These are phyloP conservation scores for Arvicanthis niloticus DNA, from an alignment of 2,113 vertebrate genomes.

Conservation along the genomic window DNA sequence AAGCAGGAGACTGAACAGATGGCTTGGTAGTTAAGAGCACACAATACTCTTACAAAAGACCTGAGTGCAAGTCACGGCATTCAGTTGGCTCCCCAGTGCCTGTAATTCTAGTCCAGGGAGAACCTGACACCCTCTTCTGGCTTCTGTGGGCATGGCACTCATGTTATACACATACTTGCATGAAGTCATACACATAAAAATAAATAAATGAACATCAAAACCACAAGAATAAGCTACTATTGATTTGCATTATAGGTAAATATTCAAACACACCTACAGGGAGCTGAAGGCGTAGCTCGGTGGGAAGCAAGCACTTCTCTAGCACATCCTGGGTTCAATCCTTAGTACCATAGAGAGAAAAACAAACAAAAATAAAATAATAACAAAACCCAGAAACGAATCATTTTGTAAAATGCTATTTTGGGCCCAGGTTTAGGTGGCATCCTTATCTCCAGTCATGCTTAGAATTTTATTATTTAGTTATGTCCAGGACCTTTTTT, in stretches of 20 bases:
- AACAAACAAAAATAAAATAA: neutral
- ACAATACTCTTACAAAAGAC: neutral
- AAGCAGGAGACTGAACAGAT: neutral
- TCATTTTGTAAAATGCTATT: constrained; percentile 29
- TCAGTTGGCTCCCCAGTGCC: neutral
- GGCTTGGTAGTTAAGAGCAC: neutral
- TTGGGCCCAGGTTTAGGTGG: neutral
- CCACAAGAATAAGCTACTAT: neutral
- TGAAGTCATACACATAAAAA: neutral
- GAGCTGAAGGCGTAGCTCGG: neutral
- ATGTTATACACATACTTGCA: neutral
- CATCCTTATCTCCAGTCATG: neutral
- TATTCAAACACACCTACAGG: neutral
- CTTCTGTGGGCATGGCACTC: neutral
- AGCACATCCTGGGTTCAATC: neutral
- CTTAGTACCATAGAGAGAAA: neutral
- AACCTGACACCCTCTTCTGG: neutral
- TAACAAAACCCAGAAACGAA: constrained; percentile 6
- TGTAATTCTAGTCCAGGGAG: neutral
- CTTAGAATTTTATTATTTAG: constrained; percentile 40
- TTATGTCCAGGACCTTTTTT: neutral
- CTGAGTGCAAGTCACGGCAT: neutral
- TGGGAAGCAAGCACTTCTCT: neutral
- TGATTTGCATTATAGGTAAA: neutral
- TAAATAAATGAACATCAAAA: neutral